Conservation (phyloP, 1,140 invertebrate genomes). For the Lethocerus indicus region DNA sequence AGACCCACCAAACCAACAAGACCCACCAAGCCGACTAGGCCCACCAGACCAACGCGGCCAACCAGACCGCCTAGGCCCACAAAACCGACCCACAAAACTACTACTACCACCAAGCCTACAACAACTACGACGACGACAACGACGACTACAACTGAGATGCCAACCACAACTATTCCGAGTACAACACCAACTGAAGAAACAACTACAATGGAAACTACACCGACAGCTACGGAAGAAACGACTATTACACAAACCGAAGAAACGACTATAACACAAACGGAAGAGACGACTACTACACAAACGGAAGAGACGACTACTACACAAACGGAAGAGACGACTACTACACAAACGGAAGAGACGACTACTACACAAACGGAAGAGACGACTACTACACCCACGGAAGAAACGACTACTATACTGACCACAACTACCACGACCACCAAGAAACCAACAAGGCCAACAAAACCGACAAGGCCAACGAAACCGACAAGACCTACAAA, state of each 20-base stretch:
- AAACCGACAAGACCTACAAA: background rate
- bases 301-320: background rate
- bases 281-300: constrained; percentile 4
- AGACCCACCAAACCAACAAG: too few species aligned
- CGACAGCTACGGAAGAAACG: background rate
- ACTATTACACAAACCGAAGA: too few species aligned
- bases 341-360: background rate
- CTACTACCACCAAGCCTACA: too few species aligned
- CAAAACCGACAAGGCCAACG: background rate
- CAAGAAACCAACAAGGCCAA: background rate
- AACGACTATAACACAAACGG: background rate
- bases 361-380: constrained; percentile 8
- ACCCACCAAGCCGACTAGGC: too few species aligned
- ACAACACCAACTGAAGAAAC: background rate
- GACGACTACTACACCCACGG: background rate
- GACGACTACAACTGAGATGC: background rate
- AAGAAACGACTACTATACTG: background rate
- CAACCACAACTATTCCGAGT: background rate
- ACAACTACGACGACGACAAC: constrained; percentile 1
- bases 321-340: background rate
- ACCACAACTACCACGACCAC: too few species aligned
- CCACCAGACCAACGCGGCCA: too few species aligned
- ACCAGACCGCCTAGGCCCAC: too few species aligned
- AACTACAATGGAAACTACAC: constrained; percentile 6
- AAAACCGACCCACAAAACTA: too few species aligned